phyloP scores from a whole-genome alignment of 2,113 vertebrate species.

The Poicephalus gulielmi region DNA sequence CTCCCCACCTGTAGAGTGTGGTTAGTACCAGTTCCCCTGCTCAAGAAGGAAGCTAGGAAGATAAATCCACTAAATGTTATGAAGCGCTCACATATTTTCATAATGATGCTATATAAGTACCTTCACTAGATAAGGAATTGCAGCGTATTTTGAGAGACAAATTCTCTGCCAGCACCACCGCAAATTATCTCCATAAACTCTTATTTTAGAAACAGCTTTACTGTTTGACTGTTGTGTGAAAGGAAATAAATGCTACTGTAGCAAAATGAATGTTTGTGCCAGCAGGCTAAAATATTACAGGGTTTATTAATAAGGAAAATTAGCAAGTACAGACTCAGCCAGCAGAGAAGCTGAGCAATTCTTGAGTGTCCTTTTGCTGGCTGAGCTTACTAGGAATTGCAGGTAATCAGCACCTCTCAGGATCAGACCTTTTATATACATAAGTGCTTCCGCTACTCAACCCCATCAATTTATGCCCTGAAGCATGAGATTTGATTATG shows the following conservation, averaged over 20 bases:
- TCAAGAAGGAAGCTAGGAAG: not conserved
- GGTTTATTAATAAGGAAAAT: conserved; percentile 45
- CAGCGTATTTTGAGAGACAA: not conserved
- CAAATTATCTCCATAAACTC: conserved; percentile 47
- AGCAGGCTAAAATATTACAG: conserved; percentile 36
- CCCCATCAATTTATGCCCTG: conserved; percentile 50
- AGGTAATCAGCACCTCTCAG: conserved; percentile 35
- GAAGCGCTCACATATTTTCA: not conserved
- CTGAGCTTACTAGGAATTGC: not conserved
- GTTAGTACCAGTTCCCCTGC: not conserved
- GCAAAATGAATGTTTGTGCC: conserved; percentile 52
- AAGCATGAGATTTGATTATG: conserved; percentile 62
- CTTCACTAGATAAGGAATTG: not conserved
- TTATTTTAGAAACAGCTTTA: conserved; percentile 50
- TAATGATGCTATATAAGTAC: not conserved
- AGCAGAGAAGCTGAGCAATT: not conserved
- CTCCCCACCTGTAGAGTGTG: not conserved
- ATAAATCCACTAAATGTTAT: not conserved
- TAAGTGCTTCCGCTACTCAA: not conserved
- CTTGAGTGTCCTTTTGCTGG: not conserved
- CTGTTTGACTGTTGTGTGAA: conserved; percentile 26
- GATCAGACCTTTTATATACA: not conserved
- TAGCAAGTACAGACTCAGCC: not conserved
- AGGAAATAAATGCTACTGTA: conserved; percentile 43
- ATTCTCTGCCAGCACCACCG: not conserved